These are phyloP conservation scores for Pogonognathellus flavescens DNA, from an alignment of 1,140 invertebrate species.

Conservation along the genomic window DNA sequence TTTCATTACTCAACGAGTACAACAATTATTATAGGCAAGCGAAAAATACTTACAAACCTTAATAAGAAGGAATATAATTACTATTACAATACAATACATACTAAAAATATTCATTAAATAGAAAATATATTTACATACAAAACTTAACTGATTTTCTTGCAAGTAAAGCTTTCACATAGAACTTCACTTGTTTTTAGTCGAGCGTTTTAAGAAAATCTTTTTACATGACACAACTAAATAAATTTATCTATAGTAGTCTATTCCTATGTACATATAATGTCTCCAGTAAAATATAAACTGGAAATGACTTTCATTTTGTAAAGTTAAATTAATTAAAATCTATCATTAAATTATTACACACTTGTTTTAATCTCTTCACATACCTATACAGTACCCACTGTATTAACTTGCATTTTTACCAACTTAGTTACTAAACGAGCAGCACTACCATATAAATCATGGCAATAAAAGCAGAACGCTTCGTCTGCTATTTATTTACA, in stretches of 20 bases:
- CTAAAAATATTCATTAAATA: background rate
- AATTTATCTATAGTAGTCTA: background rate
- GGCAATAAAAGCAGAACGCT: too few species aligned
- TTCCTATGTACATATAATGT: background rate
- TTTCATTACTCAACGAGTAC: too few species aligned
- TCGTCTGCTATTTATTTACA: background rate
- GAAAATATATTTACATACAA: slow-evolving; percentile 15
- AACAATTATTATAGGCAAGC: too few species aligned
- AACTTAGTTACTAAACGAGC: too few species aligned
- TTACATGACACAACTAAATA: background rate
- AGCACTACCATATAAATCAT: too few species aligned
- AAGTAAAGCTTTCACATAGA: slow-evolving; percentile 1
- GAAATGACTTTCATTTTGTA: background rate
- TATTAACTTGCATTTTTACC: too few species aligned
- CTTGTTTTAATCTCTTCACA: background rate
- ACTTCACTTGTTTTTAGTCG: too few species aligned
- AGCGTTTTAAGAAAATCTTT: too few species aligned
- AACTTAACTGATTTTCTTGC: background rate
- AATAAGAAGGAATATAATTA: too few species aligned
- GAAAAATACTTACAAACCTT: too few species aligned
- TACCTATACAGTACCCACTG: too few species aligned
- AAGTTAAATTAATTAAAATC: background rate
- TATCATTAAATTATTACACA: background rate
- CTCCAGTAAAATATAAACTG: slow-evolving; percentile 23
- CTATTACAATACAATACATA: too few species aligned